Conservation (phyloP, 2,113 vertebrate genomes). For the Bufo bufo region DNA sequence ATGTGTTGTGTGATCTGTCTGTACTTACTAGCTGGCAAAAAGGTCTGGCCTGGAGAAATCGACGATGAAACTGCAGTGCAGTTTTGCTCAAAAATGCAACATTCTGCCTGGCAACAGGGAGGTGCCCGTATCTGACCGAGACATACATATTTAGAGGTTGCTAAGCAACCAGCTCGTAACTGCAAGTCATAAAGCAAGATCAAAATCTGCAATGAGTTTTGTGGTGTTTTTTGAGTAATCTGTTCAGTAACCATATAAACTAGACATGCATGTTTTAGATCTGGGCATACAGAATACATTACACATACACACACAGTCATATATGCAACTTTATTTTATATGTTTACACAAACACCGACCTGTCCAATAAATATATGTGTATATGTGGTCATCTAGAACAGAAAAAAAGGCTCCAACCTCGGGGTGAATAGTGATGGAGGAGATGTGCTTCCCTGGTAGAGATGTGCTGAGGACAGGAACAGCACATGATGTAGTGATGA, state of each 20-base stretch:
- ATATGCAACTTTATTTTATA: not conserved
- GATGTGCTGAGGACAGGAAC: too few relatives aligned
- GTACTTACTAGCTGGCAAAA: not conserved
- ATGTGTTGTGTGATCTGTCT: not conserved
- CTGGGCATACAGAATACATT: not conserved
- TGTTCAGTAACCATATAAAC: not conserved
- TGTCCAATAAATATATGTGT: too few relatives aligned
- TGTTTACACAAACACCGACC: too few relatives aligned
- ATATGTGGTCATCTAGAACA: too few relatives aligned
- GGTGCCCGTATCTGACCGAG: constrained; percentile 6
- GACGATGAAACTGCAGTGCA: not conserved
- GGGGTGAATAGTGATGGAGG: too few relatives aligned
- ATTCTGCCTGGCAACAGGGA: constrained; percentile 24
- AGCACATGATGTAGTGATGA: too few relatives aligned
- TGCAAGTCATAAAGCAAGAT: not conserved
- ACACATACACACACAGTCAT: not conserved
- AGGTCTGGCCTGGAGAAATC: not conserved
- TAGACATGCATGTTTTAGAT: too few relatives aligned
- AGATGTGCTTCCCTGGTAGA: too few relatives aligned
- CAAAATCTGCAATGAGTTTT: not conserved
- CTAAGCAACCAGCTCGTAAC: constrained; percentile 21
- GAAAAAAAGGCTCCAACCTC: too few relatives aligned
- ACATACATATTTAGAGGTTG: constrained; percentile 47
- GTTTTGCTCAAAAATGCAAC: not conserved
- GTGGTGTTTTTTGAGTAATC: not conserved